Base-by-base conservation (phyloP, 2,888 invertebrate species). In the Teleiodes luculella region DNA sequence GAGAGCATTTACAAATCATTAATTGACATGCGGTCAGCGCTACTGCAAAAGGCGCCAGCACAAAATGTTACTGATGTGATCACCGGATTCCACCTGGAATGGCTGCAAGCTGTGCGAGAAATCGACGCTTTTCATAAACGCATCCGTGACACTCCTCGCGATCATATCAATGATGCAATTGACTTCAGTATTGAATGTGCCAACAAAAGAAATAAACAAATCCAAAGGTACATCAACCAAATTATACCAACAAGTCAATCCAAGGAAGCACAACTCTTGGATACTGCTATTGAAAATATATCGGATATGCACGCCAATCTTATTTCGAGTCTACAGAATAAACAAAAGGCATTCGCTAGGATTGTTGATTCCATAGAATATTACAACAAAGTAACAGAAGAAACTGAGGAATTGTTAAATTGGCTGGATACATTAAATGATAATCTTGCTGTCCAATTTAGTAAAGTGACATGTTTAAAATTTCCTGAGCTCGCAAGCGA, bases 351-450 rank as follows among this genome's bases (percentile, higher is more conserved):
- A 52, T 62, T 77, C 0, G 18, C 41, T 6, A 48, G 46, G 24
- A 64, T 65, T 16, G 64, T 64, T 11, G 76, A 77, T 56, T 58
- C 66, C 49, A 50, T 39, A n/a, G 77, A 77, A 51, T 74, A 66
- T 41, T 48, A 58, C 28, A 28, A 54, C 2, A 64, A 63, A 53
- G 41, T 76, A 30, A 39, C 60, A 35, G 62, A 65, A 49, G 76
- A 77, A 64, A 58, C 62, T 47, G 67, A 76, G 52, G 76, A 77
- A 57, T 67, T 76, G n/a, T 55, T 74, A 39, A 64, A 65, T 55
- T 77, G 77, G 76, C 46, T 77, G n/a, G 76, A 77, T 31, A 62
- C 36, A 46, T 53, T 74, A 24, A 55, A 74, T 30, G 66, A 76
- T 49, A 57, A 63, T 57, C 55, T 77, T 53, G 66, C 70, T n/a